Conservation (phyloP, 2,797 vertebrate species). For the Furcifer pardalis region DNA sequence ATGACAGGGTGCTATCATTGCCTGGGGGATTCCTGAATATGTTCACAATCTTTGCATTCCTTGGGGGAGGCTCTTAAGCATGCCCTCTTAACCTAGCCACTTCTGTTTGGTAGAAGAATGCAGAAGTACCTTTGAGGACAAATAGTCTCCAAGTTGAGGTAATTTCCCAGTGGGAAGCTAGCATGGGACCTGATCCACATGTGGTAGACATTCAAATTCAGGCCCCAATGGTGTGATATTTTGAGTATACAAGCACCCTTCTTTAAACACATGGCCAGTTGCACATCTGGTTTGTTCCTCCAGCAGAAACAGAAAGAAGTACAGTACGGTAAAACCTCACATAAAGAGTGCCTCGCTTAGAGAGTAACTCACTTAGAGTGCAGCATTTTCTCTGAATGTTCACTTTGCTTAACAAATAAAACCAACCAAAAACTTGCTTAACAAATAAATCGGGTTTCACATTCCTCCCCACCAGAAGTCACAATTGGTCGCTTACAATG, state of each 20-base stretch:
- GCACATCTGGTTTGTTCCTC: not conserved
- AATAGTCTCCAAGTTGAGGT: not conserved
- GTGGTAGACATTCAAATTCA: not conserved
- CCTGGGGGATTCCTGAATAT: no score
- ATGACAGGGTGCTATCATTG: no score
- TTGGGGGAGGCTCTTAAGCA: not conserved
- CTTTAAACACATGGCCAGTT: not conserved
- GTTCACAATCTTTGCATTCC: no score
- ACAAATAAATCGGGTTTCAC: no score
- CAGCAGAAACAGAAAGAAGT: not conserved
- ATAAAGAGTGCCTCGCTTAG: no score
- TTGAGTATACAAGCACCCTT: not conserved
- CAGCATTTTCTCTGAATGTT: no score
- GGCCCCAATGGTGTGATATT: not conserved
- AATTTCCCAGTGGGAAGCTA: not conserved
- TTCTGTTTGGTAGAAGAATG: not conserved
- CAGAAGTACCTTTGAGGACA: not conserved
- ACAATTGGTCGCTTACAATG: no score
- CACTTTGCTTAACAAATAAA: no score
- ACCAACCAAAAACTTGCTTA: no score
- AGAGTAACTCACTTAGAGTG: no score
- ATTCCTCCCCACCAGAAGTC: no score
- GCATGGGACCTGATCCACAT: not conserved
- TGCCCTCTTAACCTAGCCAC: not conserved
- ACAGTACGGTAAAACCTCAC: no score